Evolutionary conservation across 2,888 invertebrate genomes (phyloP), one percentile per base, ranked within the genome.

Genomic region (Nectonema munidae): DNA sequence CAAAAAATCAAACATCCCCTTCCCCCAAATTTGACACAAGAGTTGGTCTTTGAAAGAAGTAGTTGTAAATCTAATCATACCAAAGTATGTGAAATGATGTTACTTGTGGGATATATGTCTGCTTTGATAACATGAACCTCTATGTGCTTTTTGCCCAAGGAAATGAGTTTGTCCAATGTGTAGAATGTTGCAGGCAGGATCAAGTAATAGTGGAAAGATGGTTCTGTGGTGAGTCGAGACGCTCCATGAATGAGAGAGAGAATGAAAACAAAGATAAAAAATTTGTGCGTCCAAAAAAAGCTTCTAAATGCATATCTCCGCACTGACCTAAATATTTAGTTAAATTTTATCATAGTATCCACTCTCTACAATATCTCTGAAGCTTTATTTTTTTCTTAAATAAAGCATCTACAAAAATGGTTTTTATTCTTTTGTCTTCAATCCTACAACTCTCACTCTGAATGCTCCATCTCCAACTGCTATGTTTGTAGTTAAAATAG

Each of bases 41-140:
- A n/a, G n/a, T n/a, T n/a, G n/a, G n/a, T n/a, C n/a, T n/a, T n/a
- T n/a, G n/a, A n/a, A n/a, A n/a, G n/a, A n/a, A n/a, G n/a, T n/a
- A n/a, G n/a, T 25, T 14, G 14, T 30, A 11, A 30, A 11, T 30
- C 6, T 30, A 30, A 30, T 14, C 11, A 14, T 14, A 30, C 6
- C 19, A 34, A 11, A 5, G 20, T n/a, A 18, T 18, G 4, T 16
- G 11, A 34, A n/a, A 18, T 30, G 20, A 14, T 18, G 9, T 18
- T 40, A 55, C 53, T 52, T 1, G 81, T 83, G 3, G 83, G 83
- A 36, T 83, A 56, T 43, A 83, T 61, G 53, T 79, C 79, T 0
- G 83, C 81, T 58, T 77, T 76, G 21, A 79, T 65, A 1, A 86
- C 77, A 53, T 81, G 77, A 44, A 86, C 52, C 1, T 79, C 76